phyloP scores from a whole-genome alignment of 2,113 vertebrate genomes.

The Clupea harengus region DNA sequence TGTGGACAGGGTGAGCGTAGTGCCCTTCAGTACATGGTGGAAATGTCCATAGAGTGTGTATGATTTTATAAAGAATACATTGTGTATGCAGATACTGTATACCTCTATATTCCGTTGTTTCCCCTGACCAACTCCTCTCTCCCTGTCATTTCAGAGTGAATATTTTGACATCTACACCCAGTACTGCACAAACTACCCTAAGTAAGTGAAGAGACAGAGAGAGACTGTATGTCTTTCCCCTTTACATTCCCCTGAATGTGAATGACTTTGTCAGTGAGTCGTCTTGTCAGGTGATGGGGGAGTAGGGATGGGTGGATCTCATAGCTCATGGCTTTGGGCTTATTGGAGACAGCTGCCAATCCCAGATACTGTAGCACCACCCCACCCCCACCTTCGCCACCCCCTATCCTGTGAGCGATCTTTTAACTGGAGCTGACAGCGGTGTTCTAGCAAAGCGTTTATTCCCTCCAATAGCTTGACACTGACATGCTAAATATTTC shows the following conservation, averaged over 20 bases:
- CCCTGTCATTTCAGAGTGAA: constrained; percentile 76
- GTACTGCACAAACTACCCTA: constrained; percentile 99
- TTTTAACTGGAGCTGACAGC: not conserved
- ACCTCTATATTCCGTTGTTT: not conserved
- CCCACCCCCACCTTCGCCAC: not conserved
- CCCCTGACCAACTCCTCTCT: not conserved
- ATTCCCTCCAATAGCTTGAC: not conserved
- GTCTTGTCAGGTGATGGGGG: not conserved
- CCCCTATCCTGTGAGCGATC: not conserved
- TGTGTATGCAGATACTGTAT: not conserved
- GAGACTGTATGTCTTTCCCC: not conserved
- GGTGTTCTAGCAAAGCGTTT: not conserved
- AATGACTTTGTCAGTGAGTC: not conserved
- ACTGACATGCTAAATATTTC: not conserved
- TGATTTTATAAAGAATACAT: not conserved
- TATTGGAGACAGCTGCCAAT: not conserved
- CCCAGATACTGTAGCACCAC: not conserved
- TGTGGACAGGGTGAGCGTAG: constrained; percentile 83
- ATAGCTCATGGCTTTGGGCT: not conserved
- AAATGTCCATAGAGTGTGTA: not conserved
- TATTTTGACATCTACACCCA: constrained; percentile 97
- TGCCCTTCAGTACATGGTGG: not conserved
- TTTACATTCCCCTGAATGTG: not conserved
- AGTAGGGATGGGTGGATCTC: not conserved
- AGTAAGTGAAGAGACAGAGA: constrained; percentile 73